Evolutionary conservation across 2,797 vertebrate genomes (phyloP).

Genomic region (Gymnothorax javanicus): DNA sequence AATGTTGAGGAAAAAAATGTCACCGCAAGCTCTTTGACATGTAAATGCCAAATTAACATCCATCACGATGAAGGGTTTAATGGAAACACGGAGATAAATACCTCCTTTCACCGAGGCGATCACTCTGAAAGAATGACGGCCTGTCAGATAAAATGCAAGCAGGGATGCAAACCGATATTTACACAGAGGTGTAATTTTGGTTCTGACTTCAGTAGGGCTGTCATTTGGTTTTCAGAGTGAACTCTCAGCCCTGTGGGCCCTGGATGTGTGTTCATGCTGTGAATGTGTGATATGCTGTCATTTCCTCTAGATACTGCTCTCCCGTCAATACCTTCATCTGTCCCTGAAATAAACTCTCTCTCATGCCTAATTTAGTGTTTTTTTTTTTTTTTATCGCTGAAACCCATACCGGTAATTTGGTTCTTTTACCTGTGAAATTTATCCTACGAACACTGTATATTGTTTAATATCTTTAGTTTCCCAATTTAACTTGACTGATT

Average conservation of each 20-base stretch:
- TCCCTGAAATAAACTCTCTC: not conserved
- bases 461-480: not conserved
- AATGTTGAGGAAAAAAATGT: not conserved
- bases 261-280: not conserved
- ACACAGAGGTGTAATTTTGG: not conserved
- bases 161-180: constrained; percentile 8
- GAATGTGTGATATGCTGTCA: not conserved
- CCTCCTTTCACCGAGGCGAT: constrained; percentile 30
- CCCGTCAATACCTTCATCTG: not conserved
- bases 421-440: not conserved
- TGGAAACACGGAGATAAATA: constrained; percentile 48
- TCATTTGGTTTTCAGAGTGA: not conserved
- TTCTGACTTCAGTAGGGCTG: not conserved
- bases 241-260: too few relatives aligned
- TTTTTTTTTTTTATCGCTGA: not conserved
- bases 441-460: not conserved
- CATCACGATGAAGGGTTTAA: constrained; percentile 44
- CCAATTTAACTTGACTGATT: not conserved
- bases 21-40: constrained; percentile 20
- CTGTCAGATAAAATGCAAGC: constrained; percentile 50
- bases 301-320: not conserved
- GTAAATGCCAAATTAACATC: constrained; percentile 37
- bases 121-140: constrained; percentile 46
- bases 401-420: not conserved
- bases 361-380: not conserved